Percentiles rank a stretch among this genome's conserved stretches.
These are phyloP conservation scores for Pachycephus smyrnensis DNA, from an alignment of 2,888 invertebrate species.

Conservation along the genomic window DNA sequence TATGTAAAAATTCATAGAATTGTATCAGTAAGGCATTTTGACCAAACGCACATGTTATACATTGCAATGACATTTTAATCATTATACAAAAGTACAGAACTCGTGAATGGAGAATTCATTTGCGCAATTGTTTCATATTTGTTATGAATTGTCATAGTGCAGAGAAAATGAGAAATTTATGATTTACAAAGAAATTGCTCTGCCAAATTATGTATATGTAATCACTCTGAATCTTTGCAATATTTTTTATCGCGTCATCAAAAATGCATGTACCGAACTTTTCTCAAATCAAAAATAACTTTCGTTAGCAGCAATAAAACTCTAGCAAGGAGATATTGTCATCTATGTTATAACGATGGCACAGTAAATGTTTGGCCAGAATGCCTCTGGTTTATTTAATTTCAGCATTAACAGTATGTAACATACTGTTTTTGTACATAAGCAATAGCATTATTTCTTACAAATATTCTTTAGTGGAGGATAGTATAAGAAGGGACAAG, in stretches of 20 bases:
- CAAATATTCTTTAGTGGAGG: not conserved
- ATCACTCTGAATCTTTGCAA: not conserved
- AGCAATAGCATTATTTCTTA: not conserved
- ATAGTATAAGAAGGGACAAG: not conserved
- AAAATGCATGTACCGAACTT: not conserved
- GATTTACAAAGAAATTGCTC: no score
- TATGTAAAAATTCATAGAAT: conserved; percentile 46
- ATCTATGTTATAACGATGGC: not conserved
- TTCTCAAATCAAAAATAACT: not conserved
- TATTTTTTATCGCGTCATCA: not conserved
- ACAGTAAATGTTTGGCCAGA: not conserved
- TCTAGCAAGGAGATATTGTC: not conserved
- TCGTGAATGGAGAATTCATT: not conserved
- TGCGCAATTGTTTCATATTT: not conserved
- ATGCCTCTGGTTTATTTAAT: not conserved
- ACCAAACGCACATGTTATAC: not conserved
- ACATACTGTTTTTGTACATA: not conserved
- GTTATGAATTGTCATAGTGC: not conserved
- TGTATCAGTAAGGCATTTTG: conserved; percentile 1
- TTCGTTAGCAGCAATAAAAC: not conserved
- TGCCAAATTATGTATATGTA: not conserved
- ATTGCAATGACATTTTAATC: not conserved
- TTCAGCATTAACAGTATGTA: not conserved
- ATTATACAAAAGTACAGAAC: not conserved
- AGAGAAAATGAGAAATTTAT: not conserved